These are phyloP conservation scores for Sakesphorus luctuosus DNA, from an alignment of 2,113 vertebrate species.

Conservation along the genomic window DNA sequence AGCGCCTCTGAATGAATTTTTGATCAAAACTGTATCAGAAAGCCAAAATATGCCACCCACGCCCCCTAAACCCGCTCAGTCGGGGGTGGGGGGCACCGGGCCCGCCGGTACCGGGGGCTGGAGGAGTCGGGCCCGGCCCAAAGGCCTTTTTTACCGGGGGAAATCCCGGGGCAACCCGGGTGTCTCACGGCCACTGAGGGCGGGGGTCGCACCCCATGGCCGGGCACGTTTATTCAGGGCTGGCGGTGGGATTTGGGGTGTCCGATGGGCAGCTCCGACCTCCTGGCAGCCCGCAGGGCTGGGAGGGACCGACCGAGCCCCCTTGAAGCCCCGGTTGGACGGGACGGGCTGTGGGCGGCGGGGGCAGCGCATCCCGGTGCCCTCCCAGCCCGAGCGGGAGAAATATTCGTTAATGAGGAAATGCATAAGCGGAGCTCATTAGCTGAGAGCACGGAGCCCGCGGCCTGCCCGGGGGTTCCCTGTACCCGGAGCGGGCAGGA, in stretches of 20 bases:
- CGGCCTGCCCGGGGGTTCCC: neutral
- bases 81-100: neutral
- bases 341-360: neutral
- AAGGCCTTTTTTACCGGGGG: neutral
- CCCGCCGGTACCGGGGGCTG: neutral
- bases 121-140: no score
- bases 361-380: neutral
- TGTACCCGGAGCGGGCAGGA: neutral
- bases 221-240: neutral
- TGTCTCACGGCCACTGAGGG: neutral
- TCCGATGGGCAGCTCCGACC: neutral
- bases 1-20: slow-evolving; percentile 46
- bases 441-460: neutral
- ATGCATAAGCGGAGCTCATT: neutral
- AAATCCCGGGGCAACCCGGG: neutral
- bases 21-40: slow-evolving; percentile 46
- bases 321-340: neutral
- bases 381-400: neutral
- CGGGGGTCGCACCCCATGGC: neutral
- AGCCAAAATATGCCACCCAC: neutral
- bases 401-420: slow-evolving; percentile 25
- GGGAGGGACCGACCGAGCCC: neutral
- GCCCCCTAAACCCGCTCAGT: neutral
- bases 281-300: neutral
- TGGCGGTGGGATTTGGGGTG: neutral